Conservation (phyloP, 2,797 vertebrate genomes). For the Anguilla anguilla region DNA sequence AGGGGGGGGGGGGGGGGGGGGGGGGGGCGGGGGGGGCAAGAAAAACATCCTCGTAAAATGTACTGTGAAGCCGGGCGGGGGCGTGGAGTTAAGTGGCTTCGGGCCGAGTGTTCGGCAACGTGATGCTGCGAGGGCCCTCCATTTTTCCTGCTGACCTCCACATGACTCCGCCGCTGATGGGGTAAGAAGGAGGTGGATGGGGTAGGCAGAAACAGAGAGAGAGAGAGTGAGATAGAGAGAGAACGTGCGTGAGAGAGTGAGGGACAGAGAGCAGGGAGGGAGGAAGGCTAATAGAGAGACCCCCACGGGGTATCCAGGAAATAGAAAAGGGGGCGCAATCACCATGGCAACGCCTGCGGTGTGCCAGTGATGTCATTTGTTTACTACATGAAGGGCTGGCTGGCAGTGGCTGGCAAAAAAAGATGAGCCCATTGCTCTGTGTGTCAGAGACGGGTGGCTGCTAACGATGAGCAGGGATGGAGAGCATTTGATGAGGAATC, state of each 20-base stretch:
- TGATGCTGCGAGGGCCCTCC: conserved; percentile 63
- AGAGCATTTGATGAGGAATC: conserved; percentile 57
- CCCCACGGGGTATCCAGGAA: conserved; percentile 66
- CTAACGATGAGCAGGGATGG: conserved; percentile 63
- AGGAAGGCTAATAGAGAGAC: conserved; percentile 28
- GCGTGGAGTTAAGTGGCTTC: conserved; percentile 13
- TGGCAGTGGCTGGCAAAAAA: conserved; percentile 74
- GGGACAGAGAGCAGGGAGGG: conserved; percentile 10
- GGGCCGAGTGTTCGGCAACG: conserved; percentile 45
- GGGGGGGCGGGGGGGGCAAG: conserved; percentile 42
- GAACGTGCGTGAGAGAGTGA: conserved; percentile 1
- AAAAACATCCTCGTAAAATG: conserved; percentile 4
- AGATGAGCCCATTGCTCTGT: conserved; percentile 76
- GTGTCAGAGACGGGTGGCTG: conserved; percentile 71
- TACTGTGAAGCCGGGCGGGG: conserved; percentile 5
- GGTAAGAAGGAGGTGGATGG: conserved; percentile 75
- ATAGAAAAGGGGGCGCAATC: conserved; percentile 74
- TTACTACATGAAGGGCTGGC: conserved; percentile 75
- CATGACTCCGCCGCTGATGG: conserved; percentile 83
- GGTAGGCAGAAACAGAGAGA: conserved; percentile 52
- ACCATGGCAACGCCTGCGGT: conserved; percentile 91
- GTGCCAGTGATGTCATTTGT: conserved; percentile 89
- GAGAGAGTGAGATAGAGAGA: conserved; percentile 11
- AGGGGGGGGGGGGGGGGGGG: conserved; percentile 39
- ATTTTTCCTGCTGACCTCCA: conserved; percentile 89